Conservation (phyloP, 1,140 invertebrate genomes). For the Trichoplusia ni region DNA sequence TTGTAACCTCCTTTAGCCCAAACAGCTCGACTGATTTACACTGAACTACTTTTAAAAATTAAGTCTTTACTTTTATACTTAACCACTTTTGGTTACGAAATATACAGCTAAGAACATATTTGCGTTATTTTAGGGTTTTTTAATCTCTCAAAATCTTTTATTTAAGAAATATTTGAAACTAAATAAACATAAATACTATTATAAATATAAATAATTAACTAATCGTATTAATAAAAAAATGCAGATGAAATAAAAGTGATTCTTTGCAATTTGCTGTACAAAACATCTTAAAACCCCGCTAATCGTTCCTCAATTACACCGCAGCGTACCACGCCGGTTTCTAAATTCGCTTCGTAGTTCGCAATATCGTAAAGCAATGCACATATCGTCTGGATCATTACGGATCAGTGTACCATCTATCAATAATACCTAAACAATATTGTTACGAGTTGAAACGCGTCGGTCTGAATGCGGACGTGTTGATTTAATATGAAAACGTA, state of each 20-base stretch:
- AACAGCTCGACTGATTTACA: not conserved
- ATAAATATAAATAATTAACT: too few species aligned
- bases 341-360: constrained; percentile 5
- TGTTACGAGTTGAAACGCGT: not conserved
- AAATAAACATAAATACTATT: too few species aligned
- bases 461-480: constrained; percentile 13
- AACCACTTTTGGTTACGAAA: too few species aligned
- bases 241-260: not conserved
- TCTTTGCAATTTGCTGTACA: too few species aligned
- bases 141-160: too few species aligned
- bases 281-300: too few species aligned
- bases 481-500: constrained; percentile 3
- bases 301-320: constrained; percentile 9
- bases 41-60: too few species aligned
- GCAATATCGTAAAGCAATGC: constrained; percentile 15
- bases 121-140: too few species aligned
- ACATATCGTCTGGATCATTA: constrained; percentile 2
- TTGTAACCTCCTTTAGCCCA: not conserved
- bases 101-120: too few species aligned
- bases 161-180: too few species aligned
- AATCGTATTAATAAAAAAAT: not conserved
- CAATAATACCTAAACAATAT: constrained; percentile 5
- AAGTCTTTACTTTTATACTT: too few species aligned
- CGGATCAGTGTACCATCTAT: constrained; percentile 14
- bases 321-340: not conserved